Evolutionary conservation across 2,113 vertebrate genomes (phyloP).

Genomic region (Plecturocebus donacophilus): DNA sequence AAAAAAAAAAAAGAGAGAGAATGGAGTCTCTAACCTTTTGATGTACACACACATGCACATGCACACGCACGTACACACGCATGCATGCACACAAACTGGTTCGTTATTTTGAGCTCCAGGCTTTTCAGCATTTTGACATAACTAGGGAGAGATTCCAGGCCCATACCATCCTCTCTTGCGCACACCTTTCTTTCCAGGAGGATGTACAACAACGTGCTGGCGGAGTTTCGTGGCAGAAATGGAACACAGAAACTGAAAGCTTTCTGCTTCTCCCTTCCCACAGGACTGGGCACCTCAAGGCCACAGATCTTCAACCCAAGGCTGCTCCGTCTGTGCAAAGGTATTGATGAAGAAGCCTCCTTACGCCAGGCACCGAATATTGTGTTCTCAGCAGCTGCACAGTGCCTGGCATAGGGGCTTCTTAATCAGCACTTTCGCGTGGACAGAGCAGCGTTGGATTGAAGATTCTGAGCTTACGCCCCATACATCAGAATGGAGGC

Average conservation of each 20-base stretch:
- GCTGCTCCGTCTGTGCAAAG: background rate
- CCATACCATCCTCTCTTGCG: fast-evolving
- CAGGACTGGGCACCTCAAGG: background rate
- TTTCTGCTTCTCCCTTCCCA: background rate
- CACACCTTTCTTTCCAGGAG: fast-evolving
- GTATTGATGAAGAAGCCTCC: background rate
- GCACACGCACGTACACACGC: fast-evolving
- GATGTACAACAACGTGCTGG: no score
- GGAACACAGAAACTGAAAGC: background rate
- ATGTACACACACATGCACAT: background rate
- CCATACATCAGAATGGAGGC: background rate
- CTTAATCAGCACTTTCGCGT: background rate
- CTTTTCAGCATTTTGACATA: background rate
- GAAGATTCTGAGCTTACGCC: fast-evolving
- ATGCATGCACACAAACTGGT: fast-evolving
- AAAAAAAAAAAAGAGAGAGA: no score
- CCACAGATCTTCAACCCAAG: background rate
- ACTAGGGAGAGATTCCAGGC: background rate
- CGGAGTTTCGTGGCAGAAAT: background rate
- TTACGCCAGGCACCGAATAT: background rate
- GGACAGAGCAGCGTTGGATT: background rate
- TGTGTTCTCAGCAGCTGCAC: background rate
- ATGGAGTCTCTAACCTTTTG: background rate
- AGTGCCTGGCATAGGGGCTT: background rate
- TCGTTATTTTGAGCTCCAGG: background rate